A percentile compares a stretch with the other conserved stretches of the same genome.
Conservation (phyloP, 1,140 invertebrate genomes). For the Ceratina japonica region DNA sequence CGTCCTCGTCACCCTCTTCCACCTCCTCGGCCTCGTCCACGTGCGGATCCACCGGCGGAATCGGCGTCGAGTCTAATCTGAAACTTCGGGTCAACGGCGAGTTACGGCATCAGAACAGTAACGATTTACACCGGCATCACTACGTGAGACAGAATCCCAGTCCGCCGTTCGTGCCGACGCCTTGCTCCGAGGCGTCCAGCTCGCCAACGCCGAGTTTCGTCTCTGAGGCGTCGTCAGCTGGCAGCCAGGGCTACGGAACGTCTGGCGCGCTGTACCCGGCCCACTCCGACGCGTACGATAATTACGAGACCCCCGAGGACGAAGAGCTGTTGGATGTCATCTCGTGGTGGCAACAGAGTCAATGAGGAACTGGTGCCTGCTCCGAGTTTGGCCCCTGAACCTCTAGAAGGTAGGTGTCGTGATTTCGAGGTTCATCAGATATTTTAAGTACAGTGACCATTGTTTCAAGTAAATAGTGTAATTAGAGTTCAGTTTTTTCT, state of each 20-base stretch:
- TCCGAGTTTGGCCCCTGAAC: background rate
- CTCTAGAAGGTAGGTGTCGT: conserved; percentile 60
- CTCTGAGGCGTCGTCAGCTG: conserved; percentile 86
- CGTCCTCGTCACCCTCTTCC: conserved; percentile 60
- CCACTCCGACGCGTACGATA: conserved; percentile 85
- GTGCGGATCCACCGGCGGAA: conserved; percentile 43
- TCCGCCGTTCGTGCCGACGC: conserved; percentile 78
- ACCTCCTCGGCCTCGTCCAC: conserved; percentile 56
- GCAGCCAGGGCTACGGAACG: conserved; percentile 77
- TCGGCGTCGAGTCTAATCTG: conserved; percentile 27
- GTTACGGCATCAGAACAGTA: conserved; percentile 54
- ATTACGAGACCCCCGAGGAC: conserved; percentile 92
- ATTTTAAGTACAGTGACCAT: background rate
- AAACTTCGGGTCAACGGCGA: conserved; percentile 55
- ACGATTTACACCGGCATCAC: conserved; percentile 51
- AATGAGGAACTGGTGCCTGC: conserved; percentile 63
- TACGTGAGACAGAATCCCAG: conserved; percentile 68
- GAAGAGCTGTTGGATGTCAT: conserved; percentile 94
- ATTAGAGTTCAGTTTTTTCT: background rate
- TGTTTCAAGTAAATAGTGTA: background rate
- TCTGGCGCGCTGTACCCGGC: conserved; percentile 78
- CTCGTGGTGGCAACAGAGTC: conserved; percentile 89
- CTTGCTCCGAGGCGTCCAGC: conserved; percentile 86
- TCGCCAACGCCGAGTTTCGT: conserved; percentile 90
- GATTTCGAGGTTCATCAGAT: conserved; percentile 5